Evolutionary conservation across 1,140 invertebrate species (phyloP).

Genomic region (Brachionus sp.): DNA sequence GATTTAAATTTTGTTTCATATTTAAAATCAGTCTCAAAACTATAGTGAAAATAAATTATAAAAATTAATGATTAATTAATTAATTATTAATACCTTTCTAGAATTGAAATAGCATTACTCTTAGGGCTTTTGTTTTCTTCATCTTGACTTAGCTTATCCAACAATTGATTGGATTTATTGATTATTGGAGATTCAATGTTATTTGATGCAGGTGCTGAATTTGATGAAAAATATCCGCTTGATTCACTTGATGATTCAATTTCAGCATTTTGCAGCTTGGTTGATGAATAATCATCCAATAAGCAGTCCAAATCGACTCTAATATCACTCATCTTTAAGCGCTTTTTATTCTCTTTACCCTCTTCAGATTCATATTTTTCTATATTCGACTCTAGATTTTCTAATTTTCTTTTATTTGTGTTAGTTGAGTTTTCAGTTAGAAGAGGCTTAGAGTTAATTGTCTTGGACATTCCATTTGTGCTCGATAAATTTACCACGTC

Average conservation of each 20-base stretch:
- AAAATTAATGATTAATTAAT: not conserved
- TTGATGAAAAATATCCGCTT: constrained; percentile 22
- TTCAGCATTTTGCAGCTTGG: not conserved
- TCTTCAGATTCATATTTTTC: not conserved
- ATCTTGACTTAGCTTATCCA: not conserved
- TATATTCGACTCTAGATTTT: not conserved
- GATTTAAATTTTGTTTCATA: not conserved
- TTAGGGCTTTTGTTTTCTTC: not conserved
- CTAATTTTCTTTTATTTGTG: constrained; percentile 1
- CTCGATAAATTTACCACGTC: not conserved
- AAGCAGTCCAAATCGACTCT: constrained; percentile 15
- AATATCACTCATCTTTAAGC: not conserved
- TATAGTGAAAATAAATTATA: not conserved
- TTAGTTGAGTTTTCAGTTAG: not conserved
- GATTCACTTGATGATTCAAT: constrained; percentile 28
- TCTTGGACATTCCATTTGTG: not conserved
- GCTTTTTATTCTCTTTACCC: not conserved
- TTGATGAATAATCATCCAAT: constrained; percentile 27
- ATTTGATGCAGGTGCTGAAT: not conserved
- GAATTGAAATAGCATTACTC: not conserved
- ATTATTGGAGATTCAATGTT: not conserved
- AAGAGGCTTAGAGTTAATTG: not conserved
- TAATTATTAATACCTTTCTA: not conserved
- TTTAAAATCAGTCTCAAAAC: constrained; percentile 24
- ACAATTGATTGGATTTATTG: not conserved